Conservation (phyloP, 2,888 invertebrate species). For the Caenorhabditis sulstoni region DNA sequence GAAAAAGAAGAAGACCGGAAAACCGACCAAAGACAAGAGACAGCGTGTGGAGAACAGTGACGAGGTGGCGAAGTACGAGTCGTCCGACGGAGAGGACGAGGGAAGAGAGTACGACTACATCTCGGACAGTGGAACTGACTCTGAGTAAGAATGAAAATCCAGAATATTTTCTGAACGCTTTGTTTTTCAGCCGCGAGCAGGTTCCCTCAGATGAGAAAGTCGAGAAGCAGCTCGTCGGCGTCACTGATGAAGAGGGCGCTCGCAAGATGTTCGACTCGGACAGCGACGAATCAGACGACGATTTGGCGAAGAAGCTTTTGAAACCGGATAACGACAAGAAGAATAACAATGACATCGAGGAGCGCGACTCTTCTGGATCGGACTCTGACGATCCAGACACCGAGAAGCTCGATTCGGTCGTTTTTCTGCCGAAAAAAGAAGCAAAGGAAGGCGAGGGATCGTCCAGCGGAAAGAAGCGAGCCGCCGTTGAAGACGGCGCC, state of each 20-base stretch:
- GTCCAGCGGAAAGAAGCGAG: conserved; percentile 57
- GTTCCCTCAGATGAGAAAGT: conserved; percentile 83
- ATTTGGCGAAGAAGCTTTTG: conserved; percentile 68
- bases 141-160: no score
- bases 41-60: conserved; percentile 77
- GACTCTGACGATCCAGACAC: conserved; percentile 82
- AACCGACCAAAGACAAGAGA: conserved; percentile 63
- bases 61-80: conserved; percentile 79
- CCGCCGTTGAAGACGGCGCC: conserved; percentile 13
- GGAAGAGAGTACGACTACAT: conserved; percentile 80
- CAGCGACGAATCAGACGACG: conserved; percentile 65
- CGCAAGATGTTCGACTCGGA: conserved; percentile 78
- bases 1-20: conserved; percentile 68
- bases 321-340: conserved; percentile 60
- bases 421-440: conserved; percentile 75
- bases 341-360: conserved; percentile 67
- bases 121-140: conserved; percentile 79
- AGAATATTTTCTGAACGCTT: no score
- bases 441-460: conserved; percentile 30
- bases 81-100: conserved; percentile 79
- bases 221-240: conserved; percentile 90
- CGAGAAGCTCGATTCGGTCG: conserved; percentile 79
- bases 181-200: conserved; percentile 72
- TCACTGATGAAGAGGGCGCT: conserved; percentile 92
- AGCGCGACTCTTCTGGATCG: conserved; percentile 76